These are phyloP conservation scores for Heliconius charithonia DNA, from an alignment of 2,888 invertebrate genomes.

Conservation along the genomic window DNA sequence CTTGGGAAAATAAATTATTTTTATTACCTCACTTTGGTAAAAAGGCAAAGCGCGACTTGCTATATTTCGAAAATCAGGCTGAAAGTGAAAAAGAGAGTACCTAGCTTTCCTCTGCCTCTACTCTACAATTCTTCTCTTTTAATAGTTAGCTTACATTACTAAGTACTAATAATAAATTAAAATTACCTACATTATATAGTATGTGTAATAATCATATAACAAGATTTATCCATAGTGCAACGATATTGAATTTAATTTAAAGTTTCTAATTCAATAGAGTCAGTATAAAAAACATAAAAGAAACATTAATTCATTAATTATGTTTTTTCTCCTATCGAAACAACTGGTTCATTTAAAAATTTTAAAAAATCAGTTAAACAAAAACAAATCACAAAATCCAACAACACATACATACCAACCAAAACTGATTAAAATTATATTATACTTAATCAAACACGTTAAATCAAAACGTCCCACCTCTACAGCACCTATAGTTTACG, in stretches of 20 bases:
- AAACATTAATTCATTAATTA: too few relatives aligned
- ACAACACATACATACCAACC: not conserved
- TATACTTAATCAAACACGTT: constrained; percentile 31
- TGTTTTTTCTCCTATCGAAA: not conserved
- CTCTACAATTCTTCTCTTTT: too few relatives aligned
- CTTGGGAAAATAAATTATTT: too few relatives aligned
- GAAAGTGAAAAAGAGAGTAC: too few relatives aligned
- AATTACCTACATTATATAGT: too few relatives aligned
- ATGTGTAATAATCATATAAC: not conserved
- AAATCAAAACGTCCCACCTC: constrained; percentile 53
- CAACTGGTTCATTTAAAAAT: not conserved
- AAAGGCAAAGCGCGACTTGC: too few relatives aligned
- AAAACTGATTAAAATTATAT: not conserved
- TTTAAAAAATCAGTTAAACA: not conserved
- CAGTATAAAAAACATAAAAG: not conserved
- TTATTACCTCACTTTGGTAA: too few relatives aligned
- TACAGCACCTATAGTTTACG: constrained; percentile 49
- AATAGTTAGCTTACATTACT: too few relatives aligned
- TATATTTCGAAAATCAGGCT: too few relatives aligned
- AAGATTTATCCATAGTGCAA: not conserved
- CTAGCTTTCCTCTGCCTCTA: too few relatives aligned
- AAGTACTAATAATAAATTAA: too few relatives aligned
- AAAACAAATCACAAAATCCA: not conserved
- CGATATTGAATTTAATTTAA: not conserved
- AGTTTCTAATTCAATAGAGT: not conserved